Conservation (phyloP, 2,113 vertebrate species). For the Egretta garzetta region DNA sequence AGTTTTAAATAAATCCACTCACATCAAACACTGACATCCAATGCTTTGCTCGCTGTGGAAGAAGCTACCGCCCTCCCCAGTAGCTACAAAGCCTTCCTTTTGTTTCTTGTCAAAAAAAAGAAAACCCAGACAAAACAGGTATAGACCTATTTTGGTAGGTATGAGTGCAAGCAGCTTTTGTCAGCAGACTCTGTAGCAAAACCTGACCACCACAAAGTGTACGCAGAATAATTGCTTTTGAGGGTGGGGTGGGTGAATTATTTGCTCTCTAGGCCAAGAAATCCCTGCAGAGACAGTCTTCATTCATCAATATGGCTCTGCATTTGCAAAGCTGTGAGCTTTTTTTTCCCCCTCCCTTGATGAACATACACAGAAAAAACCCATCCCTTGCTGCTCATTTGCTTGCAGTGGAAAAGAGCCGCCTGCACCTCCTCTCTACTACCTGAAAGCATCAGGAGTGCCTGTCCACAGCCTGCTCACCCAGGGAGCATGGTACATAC, state of each 20-base stretch:
- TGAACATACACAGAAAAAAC: fast-evolving
- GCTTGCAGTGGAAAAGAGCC: neutral
- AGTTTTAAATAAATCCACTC: neutral
- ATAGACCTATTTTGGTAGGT: neutral
- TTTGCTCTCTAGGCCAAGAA: neutral
- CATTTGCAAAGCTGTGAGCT: neutral
- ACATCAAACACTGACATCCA: neutral
- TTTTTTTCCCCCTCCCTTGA: no score
- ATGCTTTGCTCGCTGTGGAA: neutral
- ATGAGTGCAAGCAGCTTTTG: neutral
- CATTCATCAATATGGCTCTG: neutral
- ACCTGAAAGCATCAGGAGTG: neutral
- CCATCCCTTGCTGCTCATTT: neutral
- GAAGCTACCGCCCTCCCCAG: neutral
- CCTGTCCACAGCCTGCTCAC: fast-evolving
- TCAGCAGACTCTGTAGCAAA: neutral
- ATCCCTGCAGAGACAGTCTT: neutral
- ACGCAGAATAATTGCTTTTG: neutral
- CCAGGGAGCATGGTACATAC: fast-evolving
- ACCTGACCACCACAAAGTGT: neutral
- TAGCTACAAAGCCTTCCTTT: neutral
- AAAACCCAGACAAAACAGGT: no score
- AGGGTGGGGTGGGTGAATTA: neutral
- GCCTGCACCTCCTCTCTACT: neutral
- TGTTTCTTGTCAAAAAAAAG: neutral